Percentiles rank a stretch among this genome's conserved stretches.
Conservation (phyloP, 1,140 invertebrate genomes). For the Tetramorium alpestre region DNA sequence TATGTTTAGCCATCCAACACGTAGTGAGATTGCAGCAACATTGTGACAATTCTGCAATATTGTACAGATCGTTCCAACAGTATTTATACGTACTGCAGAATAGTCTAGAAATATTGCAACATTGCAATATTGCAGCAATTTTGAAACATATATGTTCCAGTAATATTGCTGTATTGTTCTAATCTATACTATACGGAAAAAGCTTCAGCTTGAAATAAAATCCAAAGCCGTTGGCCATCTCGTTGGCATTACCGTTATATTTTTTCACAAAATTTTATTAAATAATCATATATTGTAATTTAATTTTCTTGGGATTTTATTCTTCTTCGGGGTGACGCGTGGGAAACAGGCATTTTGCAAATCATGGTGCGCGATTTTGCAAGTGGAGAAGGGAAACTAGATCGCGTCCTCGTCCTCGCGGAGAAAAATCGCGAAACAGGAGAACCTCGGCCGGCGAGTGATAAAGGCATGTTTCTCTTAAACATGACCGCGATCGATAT, state of each 20-base stretch:
- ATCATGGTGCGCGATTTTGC: neutral
- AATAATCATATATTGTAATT: neutral
- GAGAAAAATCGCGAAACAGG: neutral
- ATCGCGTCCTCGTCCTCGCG: constrained; percentile 23
- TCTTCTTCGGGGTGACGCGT: neutral
- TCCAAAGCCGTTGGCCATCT: neutral
- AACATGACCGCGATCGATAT: constrained; percentile 47
- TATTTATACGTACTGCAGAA: too few relatives aligned
- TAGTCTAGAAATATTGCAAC: too few relatives aligned
- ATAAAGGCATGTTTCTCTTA: constrained; percentile 8
- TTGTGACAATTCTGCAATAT: too few relatives aligned
- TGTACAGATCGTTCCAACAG: too few relatives aligned
- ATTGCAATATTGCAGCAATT: too few relatives aligned
- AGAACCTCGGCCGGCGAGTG: neutral
- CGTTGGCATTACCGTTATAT: neutral
- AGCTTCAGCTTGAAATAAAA: neutral
- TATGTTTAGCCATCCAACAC: too few relatives aligned
- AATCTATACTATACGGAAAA: neutral
- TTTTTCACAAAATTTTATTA: too few relatives aligned
- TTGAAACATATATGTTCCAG: neutral
- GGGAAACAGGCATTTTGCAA: neutral
- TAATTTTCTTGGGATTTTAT: neutral
- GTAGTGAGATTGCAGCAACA: too few relatives aligned
- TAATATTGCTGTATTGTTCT: neutral
- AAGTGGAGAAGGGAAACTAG: neutral